Evolutionary conservation across 2,113 vertebrate genomes (phyloP), one percentile per base, ranked within the genome.

Genomic region (Cavia aperea): DNA sequence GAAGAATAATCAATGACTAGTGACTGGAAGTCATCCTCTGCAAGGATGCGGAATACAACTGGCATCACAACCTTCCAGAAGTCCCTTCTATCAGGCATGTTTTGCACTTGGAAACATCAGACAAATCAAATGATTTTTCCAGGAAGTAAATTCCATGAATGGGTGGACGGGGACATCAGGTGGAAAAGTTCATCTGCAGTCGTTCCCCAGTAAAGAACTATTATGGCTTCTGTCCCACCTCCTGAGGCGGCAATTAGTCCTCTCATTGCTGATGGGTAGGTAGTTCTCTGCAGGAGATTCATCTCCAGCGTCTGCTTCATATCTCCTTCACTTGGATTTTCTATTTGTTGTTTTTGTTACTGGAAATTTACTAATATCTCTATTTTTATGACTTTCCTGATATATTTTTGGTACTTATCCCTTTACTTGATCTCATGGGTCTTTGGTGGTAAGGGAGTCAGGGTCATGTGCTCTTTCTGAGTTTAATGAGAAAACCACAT

Each of bases 91-190:
- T 36, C 39, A 77, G n/a, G 39, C 24, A 43, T 29, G 51, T 83
- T 72, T 63, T 62, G 33, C 16, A 88, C 49, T 63, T 93, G 46
- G 54, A 62, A 94, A 86, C 60, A 39, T 68, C 56, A 89, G 87
- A 81, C 8, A 21, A 33, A 88, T 23, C 51, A 90, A 68, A 46
- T 72, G 36, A 81, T 88, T 95, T 93, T 96, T 7, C 68, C 43
- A 92, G 72, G 49, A 85, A 82, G 21, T 43, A 54, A 93, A 89
- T 73, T 54, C 26, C 58, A 70, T 81, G 88, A 51, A 21, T 36
- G n/a, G 5, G 9, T 87, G 39, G 33, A 65, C 18, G 84, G 29
- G 10, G 24, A 51, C 58, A 43, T 75, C 63, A 88, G 62, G 26
- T 1, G 0, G 31, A 94, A 94, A 70, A 83, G 16, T 36, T 84